phyloP scores from a whole-genome alignment of 2,888 invertebrate species.

The Calliphora vomitoria region DNA sequence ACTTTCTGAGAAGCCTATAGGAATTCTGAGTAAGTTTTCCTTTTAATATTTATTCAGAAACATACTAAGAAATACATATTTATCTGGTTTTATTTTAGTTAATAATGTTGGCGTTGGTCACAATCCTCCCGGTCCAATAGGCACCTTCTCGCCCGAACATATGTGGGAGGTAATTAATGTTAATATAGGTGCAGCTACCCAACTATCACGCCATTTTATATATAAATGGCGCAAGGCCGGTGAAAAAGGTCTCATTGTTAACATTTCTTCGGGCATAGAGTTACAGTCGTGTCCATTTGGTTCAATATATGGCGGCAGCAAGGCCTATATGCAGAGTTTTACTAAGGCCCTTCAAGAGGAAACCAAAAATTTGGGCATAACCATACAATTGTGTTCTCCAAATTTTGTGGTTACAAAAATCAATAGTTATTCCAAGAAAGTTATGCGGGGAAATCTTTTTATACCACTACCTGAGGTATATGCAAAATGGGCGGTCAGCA shows the following conservation, averaged over 20 bases:
- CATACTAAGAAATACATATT: not conserved
- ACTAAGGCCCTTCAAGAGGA: constrained; percentile 92
- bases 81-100: constrained; percentile 86
- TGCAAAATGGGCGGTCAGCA: constrained; percentile 90
- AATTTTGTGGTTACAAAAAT: constrained; percentile 90
- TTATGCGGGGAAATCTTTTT: constrained; percentile 88
- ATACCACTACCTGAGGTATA: constrained; percentile 89
- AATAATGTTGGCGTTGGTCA: constrained; percentile 85
- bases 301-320: constrained; percentile 95
- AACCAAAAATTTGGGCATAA: constrained; percentile 89
- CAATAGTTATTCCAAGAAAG: constrained; percentile 90
- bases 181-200: constrained; percentile 93
- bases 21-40: constrained; percentile 90
- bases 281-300: constrained; percentile 92
- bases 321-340: constrained; percentile 91
- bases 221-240: constrained; percentile 90
- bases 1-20: constrained; percentile 90
- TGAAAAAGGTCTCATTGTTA: constrained; percentile 91
- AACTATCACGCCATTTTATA: constrained; percentile 91
- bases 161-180: constrained; percentile 92
- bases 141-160: constrained; percentile 88
- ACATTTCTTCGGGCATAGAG: constrained; percentile 94
- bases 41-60: not conserved
- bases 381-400: constrained; percentile 93
- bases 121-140: constrained; percentile 90